These are phyloP conservation scores for Zosterops lateralis DNA, from an alignment of 2,113 vertebrate species.

Conservation along the genomic window DNA sequence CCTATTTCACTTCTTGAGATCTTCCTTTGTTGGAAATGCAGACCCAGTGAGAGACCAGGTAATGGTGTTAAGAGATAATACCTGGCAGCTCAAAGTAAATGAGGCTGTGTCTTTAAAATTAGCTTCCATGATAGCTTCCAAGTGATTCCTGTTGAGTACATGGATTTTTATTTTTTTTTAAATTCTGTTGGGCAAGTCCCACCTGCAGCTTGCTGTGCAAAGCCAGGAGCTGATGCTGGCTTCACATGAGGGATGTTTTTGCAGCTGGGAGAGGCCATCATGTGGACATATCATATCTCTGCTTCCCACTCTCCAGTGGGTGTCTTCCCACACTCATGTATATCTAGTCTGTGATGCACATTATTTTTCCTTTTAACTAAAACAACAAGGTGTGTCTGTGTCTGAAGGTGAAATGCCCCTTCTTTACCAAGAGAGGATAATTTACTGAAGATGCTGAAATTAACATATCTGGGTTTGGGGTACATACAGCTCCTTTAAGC, in stretches of 20 bases:
- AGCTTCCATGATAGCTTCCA: background rate
- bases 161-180: background rate
- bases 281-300: background rate
- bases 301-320: background rate
- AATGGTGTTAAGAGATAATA: background rate
- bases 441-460: background rate
- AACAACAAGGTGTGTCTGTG: background rate
- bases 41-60: background rate
- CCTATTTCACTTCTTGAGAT: background rate
- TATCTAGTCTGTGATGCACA: background rate
- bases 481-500: background rate
- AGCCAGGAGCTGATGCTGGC: background rate
- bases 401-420: background rate
- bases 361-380: background rate
- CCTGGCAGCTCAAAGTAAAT: background rate
- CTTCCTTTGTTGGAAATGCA: rapidly evolving
- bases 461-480: background rate
- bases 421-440: background rate
- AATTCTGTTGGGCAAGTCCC: background rate
- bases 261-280: background rate
- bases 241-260: background rate
- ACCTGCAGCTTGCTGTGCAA: background rate
- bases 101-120: background rate
- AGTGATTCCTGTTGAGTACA: background rate
- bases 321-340: background rate